These are phyloP conservation scores for Eilema griseolum DNA, from an alignment of 2,888 invertebrate genomes.

Conservation along the genomic window DNA sequence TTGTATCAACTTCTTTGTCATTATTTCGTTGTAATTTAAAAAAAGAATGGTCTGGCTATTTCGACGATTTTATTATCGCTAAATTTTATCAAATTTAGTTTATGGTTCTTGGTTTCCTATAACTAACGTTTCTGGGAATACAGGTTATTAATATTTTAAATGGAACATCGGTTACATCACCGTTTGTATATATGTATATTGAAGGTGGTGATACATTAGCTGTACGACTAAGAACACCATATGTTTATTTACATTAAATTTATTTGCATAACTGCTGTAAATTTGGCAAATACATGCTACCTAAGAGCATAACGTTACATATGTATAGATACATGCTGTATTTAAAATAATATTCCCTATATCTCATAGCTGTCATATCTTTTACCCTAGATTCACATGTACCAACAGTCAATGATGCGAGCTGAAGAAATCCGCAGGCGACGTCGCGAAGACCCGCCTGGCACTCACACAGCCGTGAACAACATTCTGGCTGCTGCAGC, in stretches of 20 bases:
- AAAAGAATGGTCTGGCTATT: neutral
- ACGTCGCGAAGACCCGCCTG: constrained; percentile 75
- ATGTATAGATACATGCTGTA: too few relatives aligned
- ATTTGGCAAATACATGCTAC: neutral
- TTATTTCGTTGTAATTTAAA: neutral
- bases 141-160: neutral
- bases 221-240: neutral
- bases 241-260: neutral
- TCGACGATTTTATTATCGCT: neutral
- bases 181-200: neutral
- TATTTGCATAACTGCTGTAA: neutral
- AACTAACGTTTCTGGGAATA: neutral
- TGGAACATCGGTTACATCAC: neutral
- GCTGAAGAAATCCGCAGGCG: constrained; percentile 80
- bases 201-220: neutral
- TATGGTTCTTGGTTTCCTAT: neutral
- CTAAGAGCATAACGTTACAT: too few relatives aligned
- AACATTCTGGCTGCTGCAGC: constrained; percentile 83
- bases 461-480: constrained; percentile 82
- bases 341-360: neutral
- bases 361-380: neutral
- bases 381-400: constrained; percentile 78
- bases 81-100: neutral
- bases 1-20: constrained; percentile 8
- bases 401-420: constrained; percentile 85